Conservation (phyloP, 2,888 invertebrate genomes). For the Polyommatus iphigenia region DNA sequence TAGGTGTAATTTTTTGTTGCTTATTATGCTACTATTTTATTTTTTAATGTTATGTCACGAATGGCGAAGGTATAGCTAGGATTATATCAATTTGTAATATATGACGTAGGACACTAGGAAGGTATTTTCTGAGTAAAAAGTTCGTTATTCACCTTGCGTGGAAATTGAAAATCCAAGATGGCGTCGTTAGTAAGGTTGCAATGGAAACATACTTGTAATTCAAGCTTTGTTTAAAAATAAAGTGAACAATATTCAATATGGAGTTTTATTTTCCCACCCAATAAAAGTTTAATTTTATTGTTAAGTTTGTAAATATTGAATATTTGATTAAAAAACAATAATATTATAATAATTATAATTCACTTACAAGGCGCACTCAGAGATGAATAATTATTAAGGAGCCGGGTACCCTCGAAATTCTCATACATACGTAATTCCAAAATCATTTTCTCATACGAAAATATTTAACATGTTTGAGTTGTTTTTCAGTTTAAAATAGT, state of each 20-base stretch:
- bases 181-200: constrained; percentile 26
- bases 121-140: constrained; percentile 18
- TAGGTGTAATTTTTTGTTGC: not conserved
- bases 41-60: not conserved
- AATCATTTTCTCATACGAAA: too few species aligned
- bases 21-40: not conserved
- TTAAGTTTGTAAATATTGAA: too few species aligned
- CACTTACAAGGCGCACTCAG: too few species aligned
- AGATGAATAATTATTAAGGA: too few species aligned
- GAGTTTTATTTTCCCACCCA: not conserved
- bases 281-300: not conserved
- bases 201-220: constrained; percentile 17
- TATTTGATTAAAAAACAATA: too few species aligned
- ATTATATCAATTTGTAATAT: constrained; percentile 9
- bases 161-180: constrained; percentile 25
- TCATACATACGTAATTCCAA: too few species aligned
- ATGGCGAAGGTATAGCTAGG: not conserved
- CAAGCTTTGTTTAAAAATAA: constrained; percentile 29
- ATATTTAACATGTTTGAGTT: too few species aligned
- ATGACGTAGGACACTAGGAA: not conserved
- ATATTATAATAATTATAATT: too few species aligned
- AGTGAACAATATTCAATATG: constrained; percentile 24
- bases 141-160: not conserved
- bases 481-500: too few species aligned
- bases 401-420: too few species aligned